Evolutionary conservation across 2,113 vertebrate species (phyloP).

Genomic region (Erythrocebus patas): DNA sequence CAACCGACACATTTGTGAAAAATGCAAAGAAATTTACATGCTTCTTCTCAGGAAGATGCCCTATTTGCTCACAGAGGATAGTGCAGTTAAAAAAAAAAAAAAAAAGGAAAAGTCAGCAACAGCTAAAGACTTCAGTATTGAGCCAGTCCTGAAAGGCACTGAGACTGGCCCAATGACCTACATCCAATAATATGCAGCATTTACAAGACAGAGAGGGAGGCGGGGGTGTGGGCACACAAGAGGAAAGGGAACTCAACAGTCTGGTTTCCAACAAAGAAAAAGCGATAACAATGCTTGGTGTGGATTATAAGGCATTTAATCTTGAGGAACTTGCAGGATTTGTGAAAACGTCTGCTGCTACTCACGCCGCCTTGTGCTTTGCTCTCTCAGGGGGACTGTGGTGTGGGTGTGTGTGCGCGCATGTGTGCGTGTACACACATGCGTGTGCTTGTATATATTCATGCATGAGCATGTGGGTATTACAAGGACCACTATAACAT

Average conservation of each 20-base stretch:
- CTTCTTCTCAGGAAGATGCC: slow-evolving; percentile 53
- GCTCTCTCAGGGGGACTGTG: not conserved
- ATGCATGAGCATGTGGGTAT: not conserved
- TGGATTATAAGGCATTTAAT: not conserved
- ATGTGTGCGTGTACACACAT: not conserved
- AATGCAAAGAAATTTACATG: slow-evolving; percentile 44
- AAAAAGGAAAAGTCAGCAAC: not conserved
- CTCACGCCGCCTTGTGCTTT: not conserved
- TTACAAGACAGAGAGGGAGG: not conserved
- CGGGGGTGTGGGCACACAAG: not conserved
- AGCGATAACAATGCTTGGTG: not conserved
- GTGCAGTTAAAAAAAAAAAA: not conserved
- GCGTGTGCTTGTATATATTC: not conserved
- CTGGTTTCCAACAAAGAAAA: slow-evolving; percentile 20
- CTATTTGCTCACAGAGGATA: not conserved
- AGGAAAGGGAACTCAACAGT: not conserved
- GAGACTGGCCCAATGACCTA: not conserved
- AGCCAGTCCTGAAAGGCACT: not conserved
- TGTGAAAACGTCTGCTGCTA: not conserved
- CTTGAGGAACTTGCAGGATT: not conserved
- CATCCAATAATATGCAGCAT: not conserved
- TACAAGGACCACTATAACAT: not conserved
- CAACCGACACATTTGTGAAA: slow-evolving; percentile 49
- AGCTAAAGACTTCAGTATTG: not conserved
- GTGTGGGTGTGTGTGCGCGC: not conserved